Base-by-base conservation (phyloP, 2,797 vertebrate genomes). In the Esox lucius region DNA sequence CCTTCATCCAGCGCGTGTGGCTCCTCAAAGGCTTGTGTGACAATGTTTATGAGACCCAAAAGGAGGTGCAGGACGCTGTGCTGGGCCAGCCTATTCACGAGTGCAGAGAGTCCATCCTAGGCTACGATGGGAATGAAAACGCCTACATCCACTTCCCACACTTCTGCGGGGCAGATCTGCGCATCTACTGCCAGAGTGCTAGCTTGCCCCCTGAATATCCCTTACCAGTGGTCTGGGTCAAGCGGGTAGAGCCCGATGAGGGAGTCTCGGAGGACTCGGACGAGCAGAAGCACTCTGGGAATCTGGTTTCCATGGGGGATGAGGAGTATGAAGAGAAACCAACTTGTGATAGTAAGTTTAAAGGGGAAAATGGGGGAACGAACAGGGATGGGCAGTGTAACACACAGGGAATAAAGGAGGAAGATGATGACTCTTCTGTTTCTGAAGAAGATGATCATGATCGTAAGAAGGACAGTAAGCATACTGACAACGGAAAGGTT, bases 111-210 rank as follows among this genome's bases (percentile, higher is more conserved):
- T 98, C 98, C 74, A 97, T 99, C 87, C 94, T 99, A 83, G 98
- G 98, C 70, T 99, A 99, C n/a, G 98, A 99, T 86, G 93, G 93
- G 79, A 91, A 95, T 81, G 97, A 98, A 77, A 97, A 98, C 77
- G 95, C 96, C 0, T 99, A 98, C 73, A 96, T 99, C 87, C 98
- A 99, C 90, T 99, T 99, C 76, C 98, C 98, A 39, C 98, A 99
- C 88, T 99, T 99, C 83, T 99, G 98, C 82, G 98, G 98, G 49
- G 97, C 98, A 35, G 98, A 99, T 87, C 90, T 99, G 81, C 92
- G 97, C 67, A 97, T 99, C 90, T 99, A 99, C 85, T 94, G 96
- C 86, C 98, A 99, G 88, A 97, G 94, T 79, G 96, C 96, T 67
- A 95, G 96, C 83, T 86, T 83, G 67, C 94, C 96, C 51, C 94